Base-by-base conservation (phyloP, 2,888 invertebrate species). In the Mechanitis mazaeus region DNA sequence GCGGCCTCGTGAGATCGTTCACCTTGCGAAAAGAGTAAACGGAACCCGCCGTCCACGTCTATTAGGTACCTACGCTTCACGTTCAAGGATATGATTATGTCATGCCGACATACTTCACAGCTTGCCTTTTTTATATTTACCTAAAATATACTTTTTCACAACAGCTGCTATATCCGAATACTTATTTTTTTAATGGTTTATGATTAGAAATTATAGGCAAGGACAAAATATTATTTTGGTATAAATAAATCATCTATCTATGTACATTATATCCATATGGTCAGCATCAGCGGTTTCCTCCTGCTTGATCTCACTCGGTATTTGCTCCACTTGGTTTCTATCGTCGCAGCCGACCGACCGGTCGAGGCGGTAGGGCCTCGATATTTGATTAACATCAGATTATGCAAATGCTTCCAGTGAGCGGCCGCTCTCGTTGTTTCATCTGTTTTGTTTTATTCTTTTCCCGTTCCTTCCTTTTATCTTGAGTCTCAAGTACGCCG, bases 351-450 rank as follows among this genome's bases (percentile, higher is more conserved):
- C 64, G 72, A 68, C 71, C 64, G 68, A 69, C 45, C 67, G 64
- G 68, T 64, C 69, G 68, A 70, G 68, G 73, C 75, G 77, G 79
- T 76, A 73, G 77, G 76, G 76, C 79, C 76, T 75, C 79, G 76
- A 78, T 81, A 81, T 87, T 86, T 88, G 90, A 89, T 88, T 89
- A 88, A 83, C 87, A 90, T 90, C 90, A 86, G 89, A 88, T 87
- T 90, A 90, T 90, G 88, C 87, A 88, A 90, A 90, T 89, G 82
- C 82, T 76, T 74, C 84, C 83, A 83, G 78, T 80, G 82, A 85
- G 85, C 87, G 84, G 84, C 82, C 85, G 87, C 86, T 85, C 86
- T 85, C 79, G 77, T 85, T 83, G 82, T 86, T 84, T 84, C 83
- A 74, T 83, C 80, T 83, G 77, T 75, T 80, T 83, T 77, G 84